A percentile compares a stretch with the other conserved stretches of the same genome.
Conservation (phyloP, 2,888 invertebrate species). For the Hedya salicella region DNA sequence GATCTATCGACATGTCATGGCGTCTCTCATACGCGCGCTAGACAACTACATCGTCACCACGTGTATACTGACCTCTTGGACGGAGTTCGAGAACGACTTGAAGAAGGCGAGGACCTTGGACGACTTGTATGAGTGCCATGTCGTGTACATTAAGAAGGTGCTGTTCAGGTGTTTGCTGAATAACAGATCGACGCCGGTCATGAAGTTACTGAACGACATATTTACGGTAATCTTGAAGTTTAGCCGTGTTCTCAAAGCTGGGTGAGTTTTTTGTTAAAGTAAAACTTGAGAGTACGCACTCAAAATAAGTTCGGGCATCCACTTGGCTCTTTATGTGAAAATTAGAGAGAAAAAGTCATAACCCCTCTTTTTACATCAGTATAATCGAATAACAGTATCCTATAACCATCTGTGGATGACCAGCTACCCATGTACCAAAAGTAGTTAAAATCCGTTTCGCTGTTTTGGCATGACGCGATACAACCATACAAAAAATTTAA, state of each 20-base stretch:
- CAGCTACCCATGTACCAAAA: too few relatives aligned
- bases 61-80: conserved; percentile 90
- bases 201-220: conserved; percentile 88
- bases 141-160: conserved; percentile 89
- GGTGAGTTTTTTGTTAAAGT: conserved; percentile 63
- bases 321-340: too few relatives aligned
- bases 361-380: too few relatives aligned
- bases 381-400: too few relatives aligned
- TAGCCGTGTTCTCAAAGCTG: conserved; percentile 85
- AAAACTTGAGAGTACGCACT: too few relatives aligned
- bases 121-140: conserved; percentile 89
- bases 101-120: conserved; percentile 88
- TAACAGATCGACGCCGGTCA: conserved; percentile 87
- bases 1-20: conserved; percentile 90
- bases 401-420: too few relatives aligned
- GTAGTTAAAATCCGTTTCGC: too few relatives aligned
- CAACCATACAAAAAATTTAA: too few relatives aligned
- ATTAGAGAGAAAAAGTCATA: too few relatives aligned
- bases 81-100: conserved; percentile 88
- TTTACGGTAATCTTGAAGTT: conserved; percentile 90
- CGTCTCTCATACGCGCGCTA: conserved; percentile 89
- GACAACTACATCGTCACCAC: conserved; percentile 92
- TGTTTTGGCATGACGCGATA: too few relatives aligned
- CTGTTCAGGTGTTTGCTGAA: conserved; percentile 90
- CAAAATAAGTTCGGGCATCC: not conserved